Conservation (phyloP, 1,140 invertebrate species). For the Heliothis subflexa region DNA sequence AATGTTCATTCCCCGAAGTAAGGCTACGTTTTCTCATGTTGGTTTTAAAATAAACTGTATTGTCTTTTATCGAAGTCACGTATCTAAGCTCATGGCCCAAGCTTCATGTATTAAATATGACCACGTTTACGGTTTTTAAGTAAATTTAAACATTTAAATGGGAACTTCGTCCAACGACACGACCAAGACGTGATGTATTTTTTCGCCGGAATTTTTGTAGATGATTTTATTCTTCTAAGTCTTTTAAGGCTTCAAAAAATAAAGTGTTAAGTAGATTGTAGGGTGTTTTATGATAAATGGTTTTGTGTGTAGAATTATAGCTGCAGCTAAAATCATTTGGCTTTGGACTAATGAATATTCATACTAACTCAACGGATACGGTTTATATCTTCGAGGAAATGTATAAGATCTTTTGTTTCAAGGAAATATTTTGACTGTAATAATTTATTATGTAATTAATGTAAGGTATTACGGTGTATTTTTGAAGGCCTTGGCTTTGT, state of each 20-base stretch:
- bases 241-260: neutral
- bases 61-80: conserved; percentile 19
- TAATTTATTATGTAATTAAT: conserved; percentile 34
- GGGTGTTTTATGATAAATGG: neutral
- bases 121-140: conserved; percentile 12
- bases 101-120: neutral
- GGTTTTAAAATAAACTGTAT: conserved; percentile 11
- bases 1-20: neutral
- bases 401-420: conserved; percentile 41
- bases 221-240: neutral
- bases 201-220: neutral
- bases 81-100: conserved; percentile 2
- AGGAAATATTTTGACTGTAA: conserved; percentile 17
- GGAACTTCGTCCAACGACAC: neutral
- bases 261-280: neutral
- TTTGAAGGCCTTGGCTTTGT: conserved; percentile 17
- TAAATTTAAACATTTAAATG: conserved; percentile 19
- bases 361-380: conserved; percentile 1
- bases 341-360: conserved; percentile 35
- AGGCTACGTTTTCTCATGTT: neutral
- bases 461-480: conserved; percentile 6
- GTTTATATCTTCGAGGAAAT: conserved; percentile 34
- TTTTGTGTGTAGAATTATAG: conserved; percentile 1
- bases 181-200: neutral
- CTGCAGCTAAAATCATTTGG: neutral